These are phyloP conservation scores for Aplidium turbinatum DNA, from an alignment of 23 tunicate species.

Conservation along the genomic window DNA sequence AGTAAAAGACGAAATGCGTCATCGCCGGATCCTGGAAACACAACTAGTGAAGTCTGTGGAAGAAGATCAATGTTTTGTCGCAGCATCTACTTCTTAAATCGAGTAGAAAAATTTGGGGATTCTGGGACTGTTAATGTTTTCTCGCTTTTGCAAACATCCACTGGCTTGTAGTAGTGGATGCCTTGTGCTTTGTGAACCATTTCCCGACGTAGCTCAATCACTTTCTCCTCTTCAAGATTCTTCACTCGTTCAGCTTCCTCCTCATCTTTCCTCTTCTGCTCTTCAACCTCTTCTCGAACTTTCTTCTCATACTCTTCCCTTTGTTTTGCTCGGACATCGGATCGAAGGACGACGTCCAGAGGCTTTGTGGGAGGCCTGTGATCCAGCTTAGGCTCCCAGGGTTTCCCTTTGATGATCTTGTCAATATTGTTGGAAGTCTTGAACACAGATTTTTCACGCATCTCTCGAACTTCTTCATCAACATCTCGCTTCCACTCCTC, in stretches of 20 bases:
- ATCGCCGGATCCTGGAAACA: too few species aligned
- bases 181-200: slow-evolving; percentile 37
- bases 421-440: slow-evolving; percentile 43
- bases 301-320: slow-evolving; percentile 32
- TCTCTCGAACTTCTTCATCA: slow-evolving; percentile 10
- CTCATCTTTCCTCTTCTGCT: slow-evolving; percentile 2
- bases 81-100: slow-evolving; percentile 65
- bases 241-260: slow-evolving; percentile 4
- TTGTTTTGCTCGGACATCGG: slow-evolving; percentile 40
- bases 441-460: slow-evolving; percentile 27
- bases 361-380: slow-evolving; percentile 23
- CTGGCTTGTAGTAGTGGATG: slow-evolving; percentile 37
- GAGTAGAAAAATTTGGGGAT: slow-evolving; percentile 50
- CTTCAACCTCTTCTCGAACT: slow-evolving; percentile 16
- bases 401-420: slow-evolving; percentile 38
- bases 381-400: slow-evolving; percentile 36
- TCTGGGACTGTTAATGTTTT: slow-evolving; percentile 36
- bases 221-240: slow-evolving; percentile 9
- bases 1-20: too few species aligned
- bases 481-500: slow-evolving; percentile 52
- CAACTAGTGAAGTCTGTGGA: too few species aligned
- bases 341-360: slow-evolving; percentile 25
- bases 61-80: too few species aligned
- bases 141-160: slow-evolving; percentile 24
- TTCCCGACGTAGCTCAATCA: slow-evolving; percentile 24